Conservation (phyloP, 2,797 vertebrate genomes). For the Poeciliopsis infans region DNA sequence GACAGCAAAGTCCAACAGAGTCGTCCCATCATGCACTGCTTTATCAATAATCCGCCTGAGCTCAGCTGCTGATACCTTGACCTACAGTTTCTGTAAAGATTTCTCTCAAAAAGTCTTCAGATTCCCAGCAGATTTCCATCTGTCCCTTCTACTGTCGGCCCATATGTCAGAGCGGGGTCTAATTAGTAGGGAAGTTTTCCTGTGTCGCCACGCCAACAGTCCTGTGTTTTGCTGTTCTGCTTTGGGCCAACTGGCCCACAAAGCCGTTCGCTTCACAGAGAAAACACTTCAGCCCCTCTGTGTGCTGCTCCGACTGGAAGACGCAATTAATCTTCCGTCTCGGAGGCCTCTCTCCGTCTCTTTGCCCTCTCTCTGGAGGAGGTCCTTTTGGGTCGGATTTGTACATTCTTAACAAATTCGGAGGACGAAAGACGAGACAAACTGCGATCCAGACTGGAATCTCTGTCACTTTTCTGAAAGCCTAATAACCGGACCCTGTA, state of each 20-base stretch:
- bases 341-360: constrained; percentile 16
- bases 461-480: constrained; percentile 31
- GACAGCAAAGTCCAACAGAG: constrained; percentile 27
- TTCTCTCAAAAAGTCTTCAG: not conserved
- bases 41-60: constrained; percentile 11
- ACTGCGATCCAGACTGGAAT: constrained; percentile 27
- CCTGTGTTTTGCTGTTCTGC: constrained; percentile 68
- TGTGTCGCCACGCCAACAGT: constrained; percentile 70
- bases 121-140: constrained; percentile 33
- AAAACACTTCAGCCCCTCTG: constrained; percentile 50
- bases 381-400: constrained; percentile 41
- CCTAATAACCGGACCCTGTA: constrained; percentile 42
- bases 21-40: not conserved
- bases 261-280: constrained; percentile 36
- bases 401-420: constrained; percentile 37
- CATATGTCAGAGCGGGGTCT: constrained; percentile 42
- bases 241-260: constrained; percentile 69
- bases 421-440: constrained; percentile 12
- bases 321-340: constrained; percentile 48
- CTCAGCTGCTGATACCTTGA: constrained; percentile 7
- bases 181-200: constrained; percentile 67
- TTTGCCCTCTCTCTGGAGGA: constrained; percentile 9
- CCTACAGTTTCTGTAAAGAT: not conserved
- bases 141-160: constrained; percentile 36
- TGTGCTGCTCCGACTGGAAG: constrained; percentile 61